Conservation (phyloP, 2,797 vertebrate species). For the Propithecus perrieri region DNA sequence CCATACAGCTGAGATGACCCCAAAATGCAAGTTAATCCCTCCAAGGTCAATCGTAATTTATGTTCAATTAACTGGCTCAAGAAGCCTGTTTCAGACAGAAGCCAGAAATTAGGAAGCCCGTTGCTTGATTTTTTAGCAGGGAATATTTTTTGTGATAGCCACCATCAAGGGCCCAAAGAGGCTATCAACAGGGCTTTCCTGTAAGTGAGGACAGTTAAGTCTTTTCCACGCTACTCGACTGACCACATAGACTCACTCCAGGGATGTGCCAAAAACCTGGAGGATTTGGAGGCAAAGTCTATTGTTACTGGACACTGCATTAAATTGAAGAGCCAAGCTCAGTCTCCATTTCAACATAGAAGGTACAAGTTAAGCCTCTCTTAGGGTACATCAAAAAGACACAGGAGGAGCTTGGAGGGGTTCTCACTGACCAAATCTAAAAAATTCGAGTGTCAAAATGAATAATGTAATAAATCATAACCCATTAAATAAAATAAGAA, state of each 20-base stretch:
- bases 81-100: conserved; percentile 79
- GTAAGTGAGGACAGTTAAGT: not conserved
- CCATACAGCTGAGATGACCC: conserved; percentile 64
- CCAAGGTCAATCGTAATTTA: conserved; percentile 80
- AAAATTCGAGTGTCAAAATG: not conserved
- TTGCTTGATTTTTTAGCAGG: conserved; percentile 52
- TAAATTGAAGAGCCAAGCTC: not conserved
- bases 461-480: not conserved
- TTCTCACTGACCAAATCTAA: not conserved
- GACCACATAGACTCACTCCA: not conserved
- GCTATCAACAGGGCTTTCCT: not conserved
- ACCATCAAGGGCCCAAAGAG: not conserved
- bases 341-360: not conserved
- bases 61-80: conserved; percentile 77
- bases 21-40: conserved; percentile 76
- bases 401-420: not conserved
- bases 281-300: not conserved
- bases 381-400: not conserved
- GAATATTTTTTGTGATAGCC: not conserved
- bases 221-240: not conserved
- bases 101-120: conserved; percentile 75
- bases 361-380: not conserved
- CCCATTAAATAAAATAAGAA: not conserved
- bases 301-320: not conserved
- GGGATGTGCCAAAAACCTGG: not conserved